Conservation (phyloP, 2,888 invertebrate species). For the Netelia melanura region DNA sequence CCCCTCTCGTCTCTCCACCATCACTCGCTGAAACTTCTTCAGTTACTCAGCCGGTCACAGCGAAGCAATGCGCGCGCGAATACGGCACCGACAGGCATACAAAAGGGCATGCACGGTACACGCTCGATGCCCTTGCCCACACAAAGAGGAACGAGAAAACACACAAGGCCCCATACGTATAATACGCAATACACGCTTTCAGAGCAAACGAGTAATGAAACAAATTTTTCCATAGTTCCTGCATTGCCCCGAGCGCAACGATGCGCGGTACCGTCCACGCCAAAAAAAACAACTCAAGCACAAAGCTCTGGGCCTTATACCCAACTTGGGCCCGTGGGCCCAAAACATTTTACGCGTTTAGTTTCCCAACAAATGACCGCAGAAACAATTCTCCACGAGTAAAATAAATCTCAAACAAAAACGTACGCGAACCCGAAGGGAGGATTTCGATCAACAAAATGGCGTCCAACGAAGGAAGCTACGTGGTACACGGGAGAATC, state of each 20-base stretch:
- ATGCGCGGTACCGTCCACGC: slow-evolving; percentile 11
- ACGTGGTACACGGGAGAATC: slow-evolving; percentile 73
- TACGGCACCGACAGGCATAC: slow-evolving; percentile 28
- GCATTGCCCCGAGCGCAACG: slow-evolving; percentile 53
- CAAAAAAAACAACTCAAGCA: slow-evolving; percentile 62
- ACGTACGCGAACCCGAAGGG: slow-evolving; percentile 4
- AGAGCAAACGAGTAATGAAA: slow-evolving; percentile 74
- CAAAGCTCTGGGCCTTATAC: slow-evolving; percentile 66
- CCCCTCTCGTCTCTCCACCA: neutral
- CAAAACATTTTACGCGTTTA: slow-evolving; percentile 17
- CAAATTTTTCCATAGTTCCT: slow-evolving; percentile 74
- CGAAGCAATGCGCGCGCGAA: slow-evolving; percentile 38
- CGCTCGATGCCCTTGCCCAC: slow-evolving; percentile 36
- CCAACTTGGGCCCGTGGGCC: slow-evolving; percentile 19
- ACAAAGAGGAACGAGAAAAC: slow-evolving; percentile 21
- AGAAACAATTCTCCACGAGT: neutral
- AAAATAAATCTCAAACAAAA: slow-evolving; percentile 8
- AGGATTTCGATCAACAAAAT: slow-evolving; percentile 56
- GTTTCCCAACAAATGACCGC: neutral
- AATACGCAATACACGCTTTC: neutral
- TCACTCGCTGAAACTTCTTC: slow-evolving; percentile 68
- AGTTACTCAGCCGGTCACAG: slow-evolving; percentile 70
- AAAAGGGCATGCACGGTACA: slow-evolving; percentile 22
- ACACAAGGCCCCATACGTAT: slow-evolving; percentile 19
- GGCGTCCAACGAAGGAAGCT: slow-evolving; percentile 43